These are phyloP conservation scores for Lepidurus apus DNA, from an alignment of 1,140 invertebrate genomes.

Conservation along the genomic window DNA sequence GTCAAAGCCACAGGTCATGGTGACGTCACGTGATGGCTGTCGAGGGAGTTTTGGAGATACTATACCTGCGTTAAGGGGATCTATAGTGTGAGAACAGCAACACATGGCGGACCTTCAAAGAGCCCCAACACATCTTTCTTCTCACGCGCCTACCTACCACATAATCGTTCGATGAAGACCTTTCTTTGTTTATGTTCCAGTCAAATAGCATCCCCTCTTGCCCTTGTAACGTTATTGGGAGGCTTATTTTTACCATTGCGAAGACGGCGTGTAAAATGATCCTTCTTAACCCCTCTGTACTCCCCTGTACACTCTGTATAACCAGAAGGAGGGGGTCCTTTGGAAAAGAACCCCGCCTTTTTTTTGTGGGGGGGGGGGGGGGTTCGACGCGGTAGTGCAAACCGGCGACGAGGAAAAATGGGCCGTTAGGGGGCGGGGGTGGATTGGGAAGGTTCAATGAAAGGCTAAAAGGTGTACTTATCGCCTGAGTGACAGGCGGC, in stretches of 20 bases:
- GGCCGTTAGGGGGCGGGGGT: slow-evolving; percentile 5
- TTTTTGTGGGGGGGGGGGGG: background rate
- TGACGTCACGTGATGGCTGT: no score
- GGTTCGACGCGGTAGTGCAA: background rate
- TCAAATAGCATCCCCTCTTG: background rate
- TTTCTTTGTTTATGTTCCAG: slow-evolving; percentile 10
- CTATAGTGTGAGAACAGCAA: background rate
- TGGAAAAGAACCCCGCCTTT: background rate
- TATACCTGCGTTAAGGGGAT: background rate
- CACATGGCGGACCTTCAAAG: background rate
- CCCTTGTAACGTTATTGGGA: background rate
- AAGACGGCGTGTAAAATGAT: slow-evolving; percentile 10
- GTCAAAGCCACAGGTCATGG: no score
- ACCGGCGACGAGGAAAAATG: slow-evolving; percentile 5
- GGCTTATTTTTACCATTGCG: background rate
- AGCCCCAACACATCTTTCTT: background rate
- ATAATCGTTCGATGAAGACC: slow-evolving; percentile 15
- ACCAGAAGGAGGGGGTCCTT: no score
- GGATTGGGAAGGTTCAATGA: slow-evolving; percentile 15
- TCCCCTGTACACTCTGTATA: background rate
- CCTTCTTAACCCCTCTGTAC: background rate
- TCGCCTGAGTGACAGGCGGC: slow-evolving; percentile 20
- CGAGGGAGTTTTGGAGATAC: background rate
- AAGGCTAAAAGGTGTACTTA: slow-evolving; percentile 22
- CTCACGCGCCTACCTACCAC: background rate